phyloP scores from a whole-genome alignment of 2,888 invertebrate genomes.

The Galeruca laticollis region DNA sequence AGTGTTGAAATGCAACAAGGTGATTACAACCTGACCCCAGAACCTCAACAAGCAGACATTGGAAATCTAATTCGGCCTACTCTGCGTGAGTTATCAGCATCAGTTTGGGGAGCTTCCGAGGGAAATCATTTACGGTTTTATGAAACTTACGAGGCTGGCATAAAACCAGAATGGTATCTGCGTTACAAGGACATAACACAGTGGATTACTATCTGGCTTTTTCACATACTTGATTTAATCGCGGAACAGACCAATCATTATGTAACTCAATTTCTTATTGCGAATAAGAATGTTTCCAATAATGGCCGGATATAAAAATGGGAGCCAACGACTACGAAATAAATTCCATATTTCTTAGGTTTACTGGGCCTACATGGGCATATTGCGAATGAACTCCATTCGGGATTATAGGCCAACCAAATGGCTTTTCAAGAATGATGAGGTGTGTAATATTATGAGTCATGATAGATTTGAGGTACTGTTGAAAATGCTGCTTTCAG shows the following conservation, averaged over 20 bases:
- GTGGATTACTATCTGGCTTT: too few species aligned
- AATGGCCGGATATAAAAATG: slow-evolving; percentile 29
- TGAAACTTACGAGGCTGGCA: too few species aligned
- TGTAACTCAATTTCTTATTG: slow-evolving; percentile 35
- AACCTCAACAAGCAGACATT: too few species aligned
- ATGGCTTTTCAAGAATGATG: slow-evolving; percentile 27
- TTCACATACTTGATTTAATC: too few species aligned
- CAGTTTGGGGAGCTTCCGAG: too few species aligned
- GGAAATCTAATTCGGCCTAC: too few species aligned
- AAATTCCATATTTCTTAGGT: slow-evolving; percentile 40
- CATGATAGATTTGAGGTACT: slow-evolving; percentile 35
- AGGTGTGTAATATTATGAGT: slow-evolving; percentile 29
- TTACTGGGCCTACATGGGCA: slow-evolving; percentile 40
- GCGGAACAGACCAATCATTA: slow-evolving; percentile 31
- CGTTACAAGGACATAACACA: too few species aligned
- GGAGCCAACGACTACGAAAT: slow-evolving; percentile 34
- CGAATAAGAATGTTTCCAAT: slow-evolving; percentile 26
- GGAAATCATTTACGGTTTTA: too few species aligned
- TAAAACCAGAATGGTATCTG: too few species aligned
- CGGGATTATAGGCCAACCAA: slow-evolving; percentile 43
- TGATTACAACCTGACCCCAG: too few species aligned
- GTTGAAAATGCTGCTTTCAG: slow-evolving; percentile 46
- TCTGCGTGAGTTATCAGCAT: too few species aligned
- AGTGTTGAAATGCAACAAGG: too few species aligned
- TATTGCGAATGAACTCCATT: slow-evolving; percentile 22